phyloP scores from a whole-genome alignment of 37 sponge, comb jelly and placozoan genomes.

The Bolinopsis microptera region DNA sequence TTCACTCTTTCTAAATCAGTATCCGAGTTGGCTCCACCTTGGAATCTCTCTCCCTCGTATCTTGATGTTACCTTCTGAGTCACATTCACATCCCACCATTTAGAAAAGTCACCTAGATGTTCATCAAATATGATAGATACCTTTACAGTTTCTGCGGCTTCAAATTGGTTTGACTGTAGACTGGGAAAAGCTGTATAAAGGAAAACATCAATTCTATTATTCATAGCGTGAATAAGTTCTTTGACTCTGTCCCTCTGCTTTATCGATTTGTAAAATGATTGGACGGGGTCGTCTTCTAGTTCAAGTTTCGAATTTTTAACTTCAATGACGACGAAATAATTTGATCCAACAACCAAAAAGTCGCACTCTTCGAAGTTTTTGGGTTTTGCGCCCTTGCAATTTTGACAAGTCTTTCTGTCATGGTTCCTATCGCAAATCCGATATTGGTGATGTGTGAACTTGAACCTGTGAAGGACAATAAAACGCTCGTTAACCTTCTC shows the following conservation, averaged over 20 bases:
- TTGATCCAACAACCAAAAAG: background rate
- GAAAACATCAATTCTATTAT: background rate
- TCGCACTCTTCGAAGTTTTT: background rate
- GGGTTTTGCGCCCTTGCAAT: background rate
- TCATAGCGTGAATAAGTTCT: background rate
- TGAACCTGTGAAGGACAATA: background rate
- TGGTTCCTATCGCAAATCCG: background rate
- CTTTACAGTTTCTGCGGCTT: background rate
- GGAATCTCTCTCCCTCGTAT: background rate
- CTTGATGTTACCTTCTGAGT: background rate
- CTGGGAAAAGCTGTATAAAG: background rate
- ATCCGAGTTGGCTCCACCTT: background rate
- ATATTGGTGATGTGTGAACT: background rate
- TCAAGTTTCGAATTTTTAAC: background rate
- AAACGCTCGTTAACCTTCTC: background rate
- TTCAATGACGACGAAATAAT: conserved; percentile 5
- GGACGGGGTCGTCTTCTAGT: background rate
- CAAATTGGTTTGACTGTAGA: background rate
- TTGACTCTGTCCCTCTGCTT: background rate
- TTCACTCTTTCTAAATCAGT: background rate
- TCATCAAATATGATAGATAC: background rate
- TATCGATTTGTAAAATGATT: background rate
- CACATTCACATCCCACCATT: background rate
- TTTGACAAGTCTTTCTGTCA: background rate
- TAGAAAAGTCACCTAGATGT: background rate